Evolutionary conservation across 2,888 invertebrate species (phyloP).

Genomic region (Idaea biselata): DNA sequence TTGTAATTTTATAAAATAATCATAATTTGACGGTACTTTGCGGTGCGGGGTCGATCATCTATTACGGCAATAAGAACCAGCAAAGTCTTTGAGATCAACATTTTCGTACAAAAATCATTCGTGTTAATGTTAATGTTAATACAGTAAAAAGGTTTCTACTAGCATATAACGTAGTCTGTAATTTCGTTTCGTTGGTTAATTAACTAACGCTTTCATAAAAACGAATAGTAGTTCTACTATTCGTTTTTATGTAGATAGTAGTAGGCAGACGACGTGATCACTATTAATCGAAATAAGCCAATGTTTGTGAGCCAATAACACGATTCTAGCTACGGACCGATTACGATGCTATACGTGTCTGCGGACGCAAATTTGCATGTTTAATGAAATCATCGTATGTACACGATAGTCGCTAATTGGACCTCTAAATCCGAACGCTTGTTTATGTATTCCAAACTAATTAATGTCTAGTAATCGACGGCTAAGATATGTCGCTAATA

Average conservation of each 20-base stretch:
- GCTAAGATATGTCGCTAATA: constrained; percentile 6
- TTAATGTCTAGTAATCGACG: constrained; percentile 45
- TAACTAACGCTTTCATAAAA: background rate
- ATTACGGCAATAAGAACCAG: no score
- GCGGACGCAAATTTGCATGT: constrained; percentile 61
- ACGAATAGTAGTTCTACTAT: background rate
- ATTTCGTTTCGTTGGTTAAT: background rate
- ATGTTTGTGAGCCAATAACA: constrained; percentile 42
- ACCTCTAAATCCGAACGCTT: constrained; percentile 57
- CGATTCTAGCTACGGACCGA: constrained; percentile 33
- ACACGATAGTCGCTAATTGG: constrained; percentile 62
- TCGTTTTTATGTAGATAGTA: no score
- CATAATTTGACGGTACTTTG: no score
- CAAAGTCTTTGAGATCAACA: no score
- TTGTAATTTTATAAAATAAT: no score
- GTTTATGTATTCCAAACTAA: constrained; percentile 58
- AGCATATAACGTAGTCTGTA: background rate
- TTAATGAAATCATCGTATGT: constrained; percentile 70
- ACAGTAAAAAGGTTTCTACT: background rate
- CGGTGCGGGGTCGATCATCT: no score
- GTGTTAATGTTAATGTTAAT: background rate
- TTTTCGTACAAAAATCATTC: background rate
- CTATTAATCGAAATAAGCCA: constrained; percentile 21
- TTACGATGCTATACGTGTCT: constrained; percentile 47
- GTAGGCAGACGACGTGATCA: constrained; percentile 8